Evolutionary conservation across 1,140 invertebrate species (phyloP).

Genomic region (Ceratina japonica): DNA sequence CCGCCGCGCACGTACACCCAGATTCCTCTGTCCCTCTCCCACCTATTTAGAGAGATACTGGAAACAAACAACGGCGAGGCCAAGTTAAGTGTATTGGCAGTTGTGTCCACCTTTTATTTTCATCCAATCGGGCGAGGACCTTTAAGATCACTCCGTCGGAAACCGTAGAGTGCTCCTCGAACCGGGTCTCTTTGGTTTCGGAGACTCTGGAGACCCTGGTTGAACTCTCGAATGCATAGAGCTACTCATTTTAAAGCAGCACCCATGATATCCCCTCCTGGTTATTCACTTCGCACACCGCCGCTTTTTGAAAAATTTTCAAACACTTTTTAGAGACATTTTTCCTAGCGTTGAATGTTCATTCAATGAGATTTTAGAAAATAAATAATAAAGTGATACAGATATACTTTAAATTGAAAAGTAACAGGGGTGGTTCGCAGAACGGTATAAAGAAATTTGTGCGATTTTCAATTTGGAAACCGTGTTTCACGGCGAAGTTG

Average conservation of each 20-base stretch:
- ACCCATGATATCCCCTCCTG: background rate
- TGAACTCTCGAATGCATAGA: slow-evolving; percentile 3
- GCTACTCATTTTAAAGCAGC: slow-evolving; percentile 10
- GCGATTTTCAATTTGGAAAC: slow-evolving; percentile 2
- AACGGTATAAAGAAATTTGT: too few species aligned
- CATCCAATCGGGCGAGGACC: slow-evolving; percentile 67
- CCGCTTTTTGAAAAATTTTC: too few species aligned
- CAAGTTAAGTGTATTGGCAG: slow-evolving; percentile 71
- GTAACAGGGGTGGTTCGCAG: too few species aligned
- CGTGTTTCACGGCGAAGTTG: background rate
- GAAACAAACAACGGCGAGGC: slow-evolving; percentile 34
- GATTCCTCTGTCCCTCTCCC: slow-evolving; percentile 5
- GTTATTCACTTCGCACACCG: too few species aligned
- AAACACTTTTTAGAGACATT: background rate
- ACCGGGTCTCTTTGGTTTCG: slow-evolving; percentile 33
- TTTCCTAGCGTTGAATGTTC: background rate
- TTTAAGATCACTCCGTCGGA: slow-evolving; percentile 63
- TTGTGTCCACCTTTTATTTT: slow-evolving; percentile 70
- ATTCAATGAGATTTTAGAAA: too few species aligned
- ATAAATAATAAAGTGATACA: too few species aligned
- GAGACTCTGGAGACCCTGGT: slow-evolving; percentile 6
- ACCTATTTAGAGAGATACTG: slow-evolving; percentile 30
- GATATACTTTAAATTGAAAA: too few species aligned
- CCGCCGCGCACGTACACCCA: background rate
- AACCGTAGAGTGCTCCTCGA: slow-evolving; percentile 52